These are phyloP conservation scores for Tadarida brasiliensis DNA, from an alignment of 2,797 vertebrate species.

Conservation along the genomic window DNA sequence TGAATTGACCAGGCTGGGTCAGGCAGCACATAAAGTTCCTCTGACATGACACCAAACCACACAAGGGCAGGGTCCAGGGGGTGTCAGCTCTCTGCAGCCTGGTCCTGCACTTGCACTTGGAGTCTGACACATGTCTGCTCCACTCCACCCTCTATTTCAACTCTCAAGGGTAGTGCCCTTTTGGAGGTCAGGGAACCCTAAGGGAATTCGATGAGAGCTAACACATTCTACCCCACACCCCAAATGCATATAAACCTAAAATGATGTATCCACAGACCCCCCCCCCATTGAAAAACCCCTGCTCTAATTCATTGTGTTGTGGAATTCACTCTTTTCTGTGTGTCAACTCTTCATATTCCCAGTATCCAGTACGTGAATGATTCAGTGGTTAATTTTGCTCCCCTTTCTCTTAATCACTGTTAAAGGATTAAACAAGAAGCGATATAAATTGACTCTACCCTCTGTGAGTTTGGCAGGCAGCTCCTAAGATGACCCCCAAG, in stretches of 20 bases:
- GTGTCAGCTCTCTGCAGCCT: neutral
- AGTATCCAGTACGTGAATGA: neutral
- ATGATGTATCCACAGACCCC: neutral
- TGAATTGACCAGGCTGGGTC: neutral
- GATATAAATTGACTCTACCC: neutral
- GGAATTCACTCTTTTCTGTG: neutral
- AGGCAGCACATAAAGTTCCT: neutral
- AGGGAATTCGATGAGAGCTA: constrained; percentile 5
- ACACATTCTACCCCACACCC: neutral
- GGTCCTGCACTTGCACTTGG: neutral
- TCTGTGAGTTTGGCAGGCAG: neutral
- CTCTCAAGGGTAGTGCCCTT: neutral
- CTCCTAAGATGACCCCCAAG: neutral
- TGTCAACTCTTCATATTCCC: neutral
- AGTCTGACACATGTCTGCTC: neutral
- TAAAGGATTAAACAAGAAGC: neutral
- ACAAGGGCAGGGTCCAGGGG: neutral
- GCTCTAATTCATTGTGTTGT: neutral
- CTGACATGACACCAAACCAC: neutral
- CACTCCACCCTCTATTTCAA: neutral
- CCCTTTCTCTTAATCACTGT: neutral
- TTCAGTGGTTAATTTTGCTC: neutral
- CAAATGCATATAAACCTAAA: constrained; percentile 15
- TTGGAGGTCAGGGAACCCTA: neutral
- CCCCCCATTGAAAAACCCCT: neutral